Conservation (phyloP, 2,888 invertebrate species). For the Atrina japonica region DNA sequence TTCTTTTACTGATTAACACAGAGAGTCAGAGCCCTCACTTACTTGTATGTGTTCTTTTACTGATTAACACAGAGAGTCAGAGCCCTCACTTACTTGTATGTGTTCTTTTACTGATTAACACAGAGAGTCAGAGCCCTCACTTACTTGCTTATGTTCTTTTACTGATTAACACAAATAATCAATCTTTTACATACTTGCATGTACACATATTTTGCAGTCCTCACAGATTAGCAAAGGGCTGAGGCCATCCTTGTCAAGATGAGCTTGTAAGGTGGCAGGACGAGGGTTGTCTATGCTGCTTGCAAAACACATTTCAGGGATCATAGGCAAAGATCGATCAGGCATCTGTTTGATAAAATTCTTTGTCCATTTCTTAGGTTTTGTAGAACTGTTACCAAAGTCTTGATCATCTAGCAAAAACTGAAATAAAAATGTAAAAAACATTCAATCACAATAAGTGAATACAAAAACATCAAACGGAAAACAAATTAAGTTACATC, state of each 20-base stretch:
- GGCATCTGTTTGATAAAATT: conserved; percentile 29
- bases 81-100: no score
- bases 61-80: no score
- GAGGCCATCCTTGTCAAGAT: conserved; percentile 70
- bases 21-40: no score
- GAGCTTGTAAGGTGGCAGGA: conserved; percentile 62
- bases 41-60: no score
- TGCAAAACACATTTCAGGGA: conserved; percentile 78
- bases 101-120: no score
- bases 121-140: no score
- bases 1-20: no score
- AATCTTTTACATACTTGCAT: conserved; percentile 80
- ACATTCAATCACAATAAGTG: no score
- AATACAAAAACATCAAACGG: no score
- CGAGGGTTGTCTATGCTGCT: conserved; percentile 67
- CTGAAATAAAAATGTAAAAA: conserved; percentile 13
- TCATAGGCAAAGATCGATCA: conserved; percentile 70
- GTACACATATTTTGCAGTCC: conserved; percentile 84
- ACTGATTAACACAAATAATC: no score
- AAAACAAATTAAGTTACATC: no score
- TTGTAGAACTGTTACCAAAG: background rate
- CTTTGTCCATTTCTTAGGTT: conserved; percentile 29
- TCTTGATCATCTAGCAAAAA: conserved; percentile 14
- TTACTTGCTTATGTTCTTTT: no score
- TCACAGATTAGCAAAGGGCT: conserved; percentile 83